Evolutionary conservation across 2,888 invertebrate species (phyloP).

Genomic region (Hirtodrosophila duncani): DNA sequence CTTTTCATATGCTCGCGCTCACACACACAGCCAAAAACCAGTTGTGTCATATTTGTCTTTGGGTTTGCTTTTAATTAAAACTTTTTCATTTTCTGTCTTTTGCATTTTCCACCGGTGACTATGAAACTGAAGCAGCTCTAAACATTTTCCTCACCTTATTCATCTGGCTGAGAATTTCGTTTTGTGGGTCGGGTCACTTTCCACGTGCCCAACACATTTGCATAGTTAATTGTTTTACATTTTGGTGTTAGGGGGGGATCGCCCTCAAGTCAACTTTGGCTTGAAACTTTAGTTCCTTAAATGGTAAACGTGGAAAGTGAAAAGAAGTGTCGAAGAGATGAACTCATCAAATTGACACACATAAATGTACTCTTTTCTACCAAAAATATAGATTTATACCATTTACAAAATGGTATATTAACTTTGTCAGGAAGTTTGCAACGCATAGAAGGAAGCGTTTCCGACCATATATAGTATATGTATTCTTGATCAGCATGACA

Average conservation of each 20-base stretch:
- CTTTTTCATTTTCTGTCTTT: conserved; percentile 14
- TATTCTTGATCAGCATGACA: too few relatives aligned
- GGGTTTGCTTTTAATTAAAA: conserved; percentile 41
- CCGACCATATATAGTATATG: too few relatives aligned
- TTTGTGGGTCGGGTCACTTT: conserved; percentile 47
- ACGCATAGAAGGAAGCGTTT: too few relatives aligned
- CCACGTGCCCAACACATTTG: conserved; percentile 63
- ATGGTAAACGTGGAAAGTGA: conserved; percentile 41
- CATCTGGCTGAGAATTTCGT: conserved; percentile 21
- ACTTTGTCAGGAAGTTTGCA: too few relatives aligned
- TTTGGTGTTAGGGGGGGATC: background rate
- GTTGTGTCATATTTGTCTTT: conserved; percentile 59
- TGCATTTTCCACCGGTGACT: conserved; percentile 9
- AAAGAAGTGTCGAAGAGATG: conserved; percentile 20
- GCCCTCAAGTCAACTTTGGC: background rate
- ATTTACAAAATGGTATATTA: too few relatives aligned
- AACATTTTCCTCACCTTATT: conserved; percentile 17
- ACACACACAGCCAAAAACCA: conserved; percentile 26
- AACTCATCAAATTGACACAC: too few relatives aligned
- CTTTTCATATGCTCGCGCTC: conserved; percentile 41
- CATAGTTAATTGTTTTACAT: conserved; percentile 58
- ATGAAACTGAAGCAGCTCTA: background rate
- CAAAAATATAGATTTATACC: too few relatives aligned
- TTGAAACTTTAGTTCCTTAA: too few relatives aligned
- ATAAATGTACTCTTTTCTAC: too few relatives aligned